A percentile compares a stretch with the other conserved stretches of the same genome.
phyloP scores from a whole-genome alignment of 1,140 invertebrate genomes.

The Cepaea nemoralis region DNA sequence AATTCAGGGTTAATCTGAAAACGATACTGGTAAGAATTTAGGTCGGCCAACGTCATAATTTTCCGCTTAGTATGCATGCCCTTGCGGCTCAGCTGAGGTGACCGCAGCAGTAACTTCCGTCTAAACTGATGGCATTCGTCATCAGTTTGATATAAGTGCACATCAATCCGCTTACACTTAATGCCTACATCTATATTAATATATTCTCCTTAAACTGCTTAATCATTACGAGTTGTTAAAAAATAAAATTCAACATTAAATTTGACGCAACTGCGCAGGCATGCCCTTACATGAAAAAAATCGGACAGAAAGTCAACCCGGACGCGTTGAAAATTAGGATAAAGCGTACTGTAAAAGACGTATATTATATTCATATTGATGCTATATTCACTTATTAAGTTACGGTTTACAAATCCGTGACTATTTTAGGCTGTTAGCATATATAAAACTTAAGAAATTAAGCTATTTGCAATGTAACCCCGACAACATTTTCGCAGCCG shows the following conservation, averaged over 20 bases:
- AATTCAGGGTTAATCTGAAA: neutral
- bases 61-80: conserved; percentile 48
- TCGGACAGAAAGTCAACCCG: neutral
- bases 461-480: conserved; percentile 4
- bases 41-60: conserved; percentile 65
- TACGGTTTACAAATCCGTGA: neutral
- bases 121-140: neutral
- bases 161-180: neutral
- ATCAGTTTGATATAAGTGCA: neutral
- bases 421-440: neutral
- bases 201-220: neutral
- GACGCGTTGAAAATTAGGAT: neutral
- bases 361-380: neutral
- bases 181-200: no score
- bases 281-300: conserved; percentile 39
- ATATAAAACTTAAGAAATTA: neutral
- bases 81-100: conserved; percentile 50
- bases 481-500: conserved; percentile 53
- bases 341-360: neutral
- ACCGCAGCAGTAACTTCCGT: conserved; percentile 43
- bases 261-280: conserved; percentile 24
- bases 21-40: conserved; percentile 31
- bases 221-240: neutral
- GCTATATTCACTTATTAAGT: neutral
- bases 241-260: neutral